Conservation (phyloP, 1,140 invertebrate species). For the Drosophila bifasciata region DNA sequence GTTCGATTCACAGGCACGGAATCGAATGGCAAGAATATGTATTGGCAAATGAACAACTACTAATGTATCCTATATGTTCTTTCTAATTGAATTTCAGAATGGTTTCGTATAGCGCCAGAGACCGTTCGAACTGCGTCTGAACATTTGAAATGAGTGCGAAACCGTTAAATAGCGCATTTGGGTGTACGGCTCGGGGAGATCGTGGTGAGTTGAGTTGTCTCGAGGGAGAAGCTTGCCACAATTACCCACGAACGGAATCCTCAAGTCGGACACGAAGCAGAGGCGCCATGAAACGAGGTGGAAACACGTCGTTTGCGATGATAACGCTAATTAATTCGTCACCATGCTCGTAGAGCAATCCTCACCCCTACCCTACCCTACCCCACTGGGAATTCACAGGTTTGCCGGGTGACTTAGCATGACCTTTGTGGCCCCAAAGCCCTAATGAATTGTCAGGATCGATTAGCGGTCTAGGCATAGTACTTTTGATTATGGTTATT, state of each 20-base stretch:
- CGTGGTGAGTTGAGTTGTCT: slow-evolving; percentile 55
- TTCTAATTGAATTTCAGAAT: slow-evolving; percentile 38
- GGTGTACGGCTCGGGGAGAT: slow-evolving; percentile 34
- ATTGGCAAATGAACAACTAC: not conserved
- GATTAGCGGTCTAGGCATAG: slow-evolving; percentile 54
- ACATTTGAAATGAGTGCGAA: slow-evolving; percentile 38
- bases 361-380: slow-evolving; percentile 10
- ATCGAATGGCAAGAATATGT: slow-evolving; percentile 21
- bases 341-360: slow-evolving; percentile 4
- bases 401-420: slow-evolving; percentile 36
- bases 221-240: slow-evolving; percentile 28
- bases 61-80: slow-evolving; percentile 7
- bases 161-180: slow-evolving; percentile 54
- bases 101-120: slow-evolving; percentile 20
- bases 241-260: slow-evolving; percentile 18
- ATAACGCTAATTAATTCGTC: slow-evolving; percentile 39
- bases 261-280: slow-evolving; percentile 22
- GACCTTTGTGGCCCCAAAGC: slow-evolving; percentile 37
- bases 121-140: slow-evolving; percentile 62
- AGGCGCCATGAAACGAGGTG: slow-evolving; percentile 9
- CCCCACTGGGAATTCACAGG: slow-evolving; percentile 28
- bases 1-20: not conserved
- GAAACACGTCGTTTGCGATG: slow-evolving; percentile 41
- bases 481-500: too few species aligned
- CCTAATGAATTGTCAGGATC: slow-evolving; percentile 48